Conservation (phyloP, 2,888 invertebrate species). For the Desoria tigrina region DNA sequence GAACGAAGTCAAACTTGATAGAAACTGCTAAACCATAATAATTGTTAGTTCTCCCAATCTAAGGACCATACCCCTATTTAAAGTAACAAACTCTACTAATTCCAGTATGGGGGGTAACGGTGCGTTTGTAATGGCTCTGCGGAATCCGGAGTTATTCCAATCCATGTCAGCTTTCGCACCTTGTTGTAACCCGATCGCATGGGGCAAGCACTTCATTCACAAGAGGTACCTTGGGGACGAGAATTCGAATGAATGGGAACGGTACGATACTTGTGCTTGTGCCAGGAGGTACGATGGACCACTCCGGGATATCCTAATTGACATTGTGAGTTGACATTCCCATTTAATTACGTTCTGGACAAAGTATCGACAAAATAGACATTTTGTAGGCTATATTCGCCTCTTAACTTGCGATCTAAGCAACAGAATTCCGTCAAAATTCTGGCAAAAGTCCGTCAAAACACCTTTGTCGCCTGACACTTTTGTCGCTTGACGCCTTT, state of each 20-base stretch:
- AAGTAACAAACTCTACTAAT: conserved; percentile 51
- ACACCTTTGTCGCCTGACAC: too few relatives aligned
- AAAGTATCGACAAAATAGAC: too few relatives aligned
- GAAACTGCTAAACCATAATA: too few relatives aligned
- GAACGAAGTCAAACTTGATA: too few relatives aligned
- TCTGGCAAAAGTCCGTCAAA: too few relatives aligned
- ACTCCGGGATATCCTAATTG: conserved; percentile 78
- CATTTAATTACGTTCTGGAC: neutral
- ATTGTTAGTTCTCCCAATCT: too few relatives aligned
- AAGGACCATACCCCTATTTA: too few relatives aligned
- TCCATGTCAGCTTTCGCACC: conserved; percentile 88
- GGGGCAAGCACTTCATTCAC: conserved; percentile 82
- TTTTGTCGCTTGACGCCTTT: too few relatives aligned
- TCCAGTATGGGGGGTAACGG: conserved; percentile 98
- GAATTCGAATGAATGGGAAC: conserved; percentile 64
- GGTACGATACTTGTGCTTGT: conserved; percentile 87
- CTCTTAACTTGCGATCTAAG: too few relatives aligned
- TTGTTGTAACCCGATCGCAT: conserved; percentile 83
- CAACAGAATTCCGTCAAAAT: too few relatives aligned
- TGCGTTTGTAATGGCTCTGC: conserved; percentile 82
- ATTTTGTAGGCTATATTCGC: too few relatives aligned
- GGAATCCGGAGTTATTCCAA: conserved; percentile 70
- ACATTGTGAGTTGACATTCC: conserved; percentile 69
- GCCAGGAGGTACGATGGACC: conserved; percentile 80
- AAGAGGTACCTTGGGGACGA: conserved; percentile 71